A percentile compares a stretch with the other conserved stretches of the same genome.
These are phyloP conservation scores for Lithobius niger DNA, from an alignment of 1,140 invertebrate genomes.

Conservation along the genomic window DNA sequence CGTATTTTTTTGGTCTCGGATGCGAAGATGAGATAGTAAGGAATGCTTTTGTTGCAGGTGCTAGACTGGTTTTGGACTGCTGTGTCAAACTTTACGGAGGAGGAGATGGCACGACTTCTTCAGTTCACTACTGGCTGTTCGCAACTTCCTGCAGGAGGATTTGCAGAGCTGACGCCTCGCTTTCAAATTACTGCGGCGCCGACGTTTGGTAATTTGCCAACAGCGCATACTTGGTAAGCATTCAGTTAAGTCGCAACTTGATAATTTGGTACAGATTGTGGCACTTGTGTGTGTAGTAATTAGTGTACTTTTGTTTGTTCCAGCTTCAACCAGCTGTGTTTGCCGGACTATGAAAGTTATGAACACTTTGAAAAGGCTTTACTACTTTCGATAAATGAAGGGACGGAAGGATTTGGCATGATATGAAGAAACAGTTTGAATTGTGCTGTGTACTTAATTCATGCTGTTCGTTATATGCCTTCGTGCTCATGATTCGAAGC, in stretches of 20 bases:
- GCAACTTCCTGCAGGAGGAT: slow-evolving; percentile 80
- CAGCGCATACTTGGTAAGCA: slow-evolving; percentile 76
- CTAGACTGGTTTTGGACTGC: slow-evolving; percentile 92
- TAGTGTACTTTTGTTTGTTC: slow-evolving; percentile 26
- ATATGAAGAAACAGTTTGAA: no score
- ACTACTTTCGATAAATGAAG: slow-evolving; percentile 83
- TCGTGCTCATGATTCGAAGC: no score
- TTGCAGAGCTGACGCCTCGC: slow-evolving; percentile 67
- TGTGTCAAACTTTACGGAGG: slow-evolving; percentile 76
- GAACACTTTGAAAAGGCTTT: slow-evolving; percentile 84
- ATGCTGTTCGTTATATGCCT: no score
- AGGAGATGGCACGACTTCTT: slow-evolving; percentile 81
- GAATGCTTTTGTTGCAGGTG: slow-evolving; percentile 38
- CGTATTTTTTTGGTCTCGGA: background rate
- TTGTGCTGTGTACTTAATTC: no score
- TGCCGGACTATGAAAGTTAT: slow-evolving; percentile 87
- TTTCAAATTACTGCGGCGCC: slow-evolving; percentile 82
- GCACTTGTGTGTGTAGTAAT: background rate
- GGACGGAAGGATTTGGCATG: slow-evolving; percentile 89
- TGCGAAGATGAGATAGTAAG: background rate
- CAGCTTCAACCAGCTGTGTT: slow-evolving; percentile 89
- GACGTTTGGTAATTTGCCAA: slow-evolving; percentile 77
- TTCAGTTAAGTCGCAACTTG: slow-evolving; percentile 3
- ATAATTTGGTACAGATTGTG: background rate
- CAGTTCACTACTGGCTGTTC: slow-evolving; percentile 88